Base-by-base conservation (phyloP, 2,888 invertebrate species). In the Bibio marci region DNA sequence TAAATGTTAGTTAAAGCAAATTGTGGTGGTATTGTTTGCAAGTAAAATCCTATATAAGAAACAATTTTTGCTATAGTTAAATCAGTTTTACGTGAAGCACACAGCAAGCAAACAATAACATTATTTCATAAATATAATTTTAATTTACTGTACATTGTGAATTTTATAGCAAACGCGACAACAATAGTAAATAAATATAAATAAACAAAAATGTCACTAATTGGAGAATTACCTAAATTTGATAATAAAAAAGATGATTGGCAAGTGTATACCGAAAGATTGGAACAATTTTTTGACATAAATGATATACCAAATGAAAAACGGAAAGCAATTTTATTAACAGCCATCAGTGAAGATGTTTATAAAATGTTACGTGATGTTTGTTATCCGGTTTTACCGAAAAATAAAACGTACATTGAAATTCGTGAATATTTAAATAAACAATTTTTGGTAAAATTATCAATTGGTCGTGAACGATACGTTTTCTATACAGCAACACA, bases 401-500 rank as follows among this genome's bases (percentile, higher is more conserved):
- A 49, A 31, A 36, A 41, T 4, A 48, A 49, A 34, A 37, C 43
- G 1, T 49, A 45, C 37, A 40, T 44, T 8, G 44, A 48, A 19
- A 37, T 47, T 3, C 41, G 27, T 19, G 39, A 39, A 30, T 7
- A 37, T 6, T 13, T 42, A 10, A 31, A 36, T 10, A 42, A 39
- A 31, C 48, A 48, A 31, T 48, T 47, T 31, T 39, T 36, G 7
- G 42, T 42, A 1, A 41, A 42, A 30, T 38, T 42, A 8, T 45
- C 45, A 11, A 41, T 44, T 11, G 48, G 39, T 14, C 30, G 46
- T 8, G 44, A 50, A 44, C 30, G 47, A n/a, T 37, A 38, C 3
- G 41, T 43, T 26, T 49, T 50, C 28, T 47, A 47, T 31, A 41
- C 45, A n/a, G 45, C 45, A n/a, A 39, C 37, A 32, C 47, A 50